Percentiles rank a stretch among this genome's conserved stretches.
Evolutionary conservation across 2,888 invertebrate species (phyloP).

Genomic region (Himalopsyche japonica): DNA sequence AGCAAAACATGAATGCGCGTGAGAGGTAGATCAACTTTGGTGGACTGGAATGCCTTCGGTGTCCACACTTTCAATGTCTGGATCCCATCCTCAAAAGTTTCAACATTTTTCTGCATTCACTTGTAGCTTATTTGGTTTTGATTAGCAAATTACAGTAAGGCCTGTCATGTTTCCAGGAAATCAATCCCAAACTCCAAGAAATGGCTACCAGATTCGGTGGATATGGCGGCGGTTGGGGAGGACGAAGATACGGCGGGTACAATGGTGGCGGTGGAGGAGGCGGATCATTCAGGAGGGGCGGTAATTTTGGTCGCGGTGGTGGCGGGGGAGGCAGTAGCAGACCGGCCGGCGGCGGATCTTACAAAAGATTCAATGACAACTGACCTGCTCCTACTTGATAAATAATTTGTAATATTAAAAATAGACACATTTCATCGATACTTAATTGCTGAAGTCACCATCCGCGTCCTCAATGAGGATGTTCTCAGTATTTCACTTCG

Average conservation of each 20-base stretch:
- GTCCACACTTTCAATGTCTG: conserved; percentile 72
- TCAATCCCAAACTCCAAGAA: conserved; percentile 84
- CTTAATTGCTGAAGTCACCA: neutral
- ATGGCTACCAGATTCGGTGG: conserved; percentile 69
- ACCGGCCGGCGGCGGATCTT: neutral
- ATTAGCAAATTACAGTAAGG: too few relatives aligned
- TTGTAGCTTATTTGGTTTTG: neutral
- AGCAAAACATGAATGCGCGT: conserved; percentile 76
- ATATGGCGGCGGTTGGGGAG: conserved; percentile 64
- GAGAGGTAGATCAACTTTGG: conserved; percentile 67
- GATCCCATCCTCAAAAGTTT: conserved; percentile 76
- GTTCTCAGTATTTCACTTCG: neutral
- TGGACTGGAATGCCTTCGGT: conserved; percentile 73
- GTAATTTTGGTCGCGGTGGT: conserved; percentile 27
- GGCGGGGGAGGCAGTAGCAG: conserved; percentile 16
- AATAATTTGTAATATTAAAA: conserved; percentile 14
- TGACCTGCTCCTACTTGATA: neutral
- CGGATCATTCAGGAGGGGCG: conserved; percentile 40
- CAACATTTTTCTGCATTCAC: conserved; percentile 47
- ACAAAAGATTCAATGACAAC: conserved; percentile 23
- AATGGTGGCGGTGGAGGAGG: conserved; percentile 47
- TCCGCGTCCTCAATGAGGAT: neutral
- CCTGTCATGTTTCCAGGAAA: conserved; percentile 58
- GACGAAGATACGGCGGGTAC: conserved; percentile 51
- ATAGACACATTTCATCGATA: conserved; percentile 6